A percentile compares a stretch with the other conserved stretches of the same genome.
Evolutionary conservation across 1,140 invertebrate genomes (phyloP).

Genomic region (Drosophila pandora): DNA sequence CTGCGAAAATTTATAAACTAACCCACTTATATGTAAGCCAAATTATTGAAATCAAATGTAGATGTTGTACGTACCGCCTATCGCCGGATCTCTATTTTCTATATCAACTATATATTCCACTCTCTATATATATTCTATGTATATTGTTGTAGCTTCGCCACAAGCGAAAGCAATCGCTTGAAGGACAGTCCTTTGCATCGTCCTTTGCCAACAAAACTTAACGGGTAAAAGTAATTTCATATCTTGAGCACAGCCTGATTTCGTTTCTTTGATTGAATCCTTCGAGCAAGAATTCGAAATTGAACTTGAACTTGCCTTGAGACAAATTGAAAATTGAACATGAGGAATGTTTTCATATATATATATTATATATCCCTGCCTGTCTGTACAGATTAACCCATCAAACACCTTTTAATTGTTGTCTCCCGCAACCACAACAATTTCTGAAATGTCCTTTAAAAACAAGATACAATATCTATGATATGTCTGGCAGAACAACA

Average conservation of each 20-base stretch:
- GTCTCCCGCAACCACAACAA: constrained; percentile 67
- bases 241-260: constrained; percentile 75
- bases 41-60: constrained; percentile 50
- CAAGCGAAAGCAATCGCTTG: constrained; percentile 78
- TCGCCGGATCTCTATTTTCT: constrained; percentile 38
- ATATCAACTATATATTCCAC: constrained; percentile 38
- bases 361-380: constrained; percentile 32
- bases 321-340: constrained; percentile 51
- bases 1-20: constrained; percentile 55
- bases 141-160: constrained; percentile 82
- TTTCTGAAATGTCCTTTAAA: constrained; percentile 40
- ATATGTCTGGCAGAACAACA: constrained; percentile 41
- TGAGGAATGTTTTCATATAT: constrained; percentile 50
- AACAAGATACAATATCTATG: constrained; percentile 41
- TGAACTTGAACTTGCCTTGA: constrained; percentile 56
- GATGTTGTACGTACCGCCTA: constrained; percentile 69
- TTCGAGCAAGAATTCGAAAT: constrained; percentile 49
- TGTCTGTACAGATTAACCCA: constrained; percentile 63
- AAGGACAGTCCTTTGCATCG: constrained; percentile 83
- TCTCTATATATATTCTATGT: constrained; percentile 71
- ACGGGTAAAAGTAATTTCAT: constrained; percentile 82
- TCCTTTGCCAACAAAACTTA: constrained; percentile 83
- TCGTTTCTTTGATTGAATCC: constrained; percentile 53
- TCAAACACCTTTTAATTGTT: constrained; percentile 47
- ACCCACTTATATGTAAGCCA: constrained; percentile 26